Evolutionary conservation across 2,888 invertebrate species (phyloP), one percentile per base, ranked within the genome.

Genomic region (Drosophila ochracea): DNA sequence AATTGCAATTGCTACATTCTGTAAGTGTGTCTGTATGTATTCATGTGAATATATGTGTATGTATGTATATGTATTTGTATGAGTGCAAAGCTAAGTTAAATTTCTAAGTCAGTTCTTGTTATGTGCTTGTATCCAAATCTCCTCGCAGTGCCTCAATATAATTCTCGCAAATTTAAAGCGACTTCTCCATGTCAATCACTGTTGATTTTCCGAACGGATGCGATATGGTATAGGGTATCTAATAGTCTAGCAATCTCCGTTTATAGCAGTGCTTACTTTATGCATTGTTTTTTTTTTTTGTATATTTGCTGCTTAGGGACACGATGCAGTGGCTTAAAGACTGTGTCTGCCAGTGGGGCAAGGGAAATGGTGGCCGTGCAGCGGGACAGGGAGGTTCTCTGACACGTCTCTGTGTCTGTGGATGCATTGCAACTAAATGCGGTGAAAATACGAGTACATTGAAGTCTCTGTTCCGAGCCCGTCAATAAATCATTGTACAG

Each of bases 401-500:
- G 33, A 30, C 53, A 25, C 49, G 73, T 49, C 39, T 58, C 25
- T 55, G 28, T 57, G 67, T 70, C 70, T 72, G 57, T 52, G 73
- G 52, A 68, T 66, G 79, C 75, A 78, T 78, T 80, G 82, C 71
- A 81, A 70, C 77, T 80, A 79, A 80, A 80, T 83, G 86, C 79
- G 82, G 84, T 74, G 68, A 77, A 77, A 74, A 77, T 70, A 49
- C 77, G 80, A 64, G 61, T 61, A 79, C 68, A 79, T 61, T 76
- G 78, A 79, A 78, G 82, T 75, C 72, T 83, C 68, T 61, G 55
- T 66, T 57, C 70, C 76, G 66, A 71, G 75, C 74, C 80, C 84
- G 87, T 89, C 89, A 89, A 86, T 86, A 86, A 86, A 86, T 86
- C 85, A 86, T 86, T 78, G 80, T 65, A 74, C 84, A 89, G 85